Evolutionary conservation across 1,140 invertebrate species (phyloP), one percentile per base, ranked within the genome.

Genomic region (Brachionus sp.): DNA sequence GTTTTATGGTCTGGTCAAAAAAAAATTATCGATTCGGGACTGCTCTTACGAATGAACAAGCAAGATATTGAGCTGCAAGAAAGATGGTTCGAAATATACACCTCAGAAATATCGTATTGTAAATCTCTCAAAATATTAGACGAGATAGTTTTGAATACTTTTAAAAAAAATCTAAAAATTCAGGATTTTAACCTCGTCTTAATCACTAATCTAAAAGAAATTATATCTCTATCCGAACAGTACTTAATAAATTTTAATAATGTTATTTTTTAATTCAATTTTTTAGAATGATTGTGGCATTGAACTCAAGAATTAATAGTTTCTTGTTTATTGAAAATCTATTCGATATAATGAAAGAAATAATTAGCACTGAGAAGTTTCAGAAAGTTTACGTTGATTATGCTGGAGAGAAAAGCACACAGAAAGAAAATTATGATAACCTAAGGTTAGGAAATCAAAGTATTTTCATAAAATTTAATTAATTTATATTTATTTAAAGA

Each of bases 71-170:
- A 75, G 25, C n/a, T 75, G 19, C 70, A 75, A 75, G 70, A 75
- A 16, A 75, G 70, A 75, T 75, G 70, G 70, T 75, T 75, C 39
- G 70, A 75, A 46, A 75, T 75, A 44, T 75, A 44, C 12, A 75
- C 70, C 25, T 75, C 70, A 12, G 70, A 75, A 75, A 75, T 75
- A 9, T 46, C 12, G 9, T 75, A 75, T 33, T 75, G 23, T 5
- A 75, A 75, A 46, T 25, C 70, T 50, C 44, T 75, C 1, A 50
- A 75, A 75, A 75, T 75, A 44, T 25, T 75, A 25, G 42, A 75
- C 42, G 9, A 75, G 23, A 75, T 46, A 25, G 44, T 75, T 25
- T 35, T 75, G n/a, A 75, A 13, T 12, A 46, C 7, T 46, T 75
- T 75, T 46, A 10, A 75, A 29, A 75, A 46, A 75, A 46, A 19